These are phyloP conservation scores for Probaryconus sp. DNA, from an alignment of 1,140 invertebrate species.

Conservation along the genomic window DNA sequence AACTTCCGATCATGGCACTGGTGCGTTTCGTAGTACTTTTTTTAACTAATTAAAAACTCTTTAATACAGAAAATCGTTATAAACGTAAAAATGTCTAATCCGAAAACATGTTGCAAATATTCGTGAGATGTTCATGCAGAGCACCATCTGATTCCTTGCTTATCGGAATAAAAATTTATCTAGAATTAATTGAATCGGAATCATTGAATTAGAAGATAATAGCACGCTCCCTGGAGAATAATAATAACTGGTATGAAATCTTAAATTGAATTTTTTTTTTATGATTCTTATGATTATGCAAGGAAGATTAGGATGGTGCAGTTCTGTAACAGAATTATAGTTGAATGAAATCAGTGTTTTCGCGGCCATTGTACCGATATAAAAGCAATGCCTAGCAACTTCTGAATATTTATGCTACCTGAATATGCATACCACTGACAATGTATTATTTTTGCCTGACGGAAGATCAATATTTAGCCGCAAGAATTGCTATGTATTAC, in stretches of 20 bases:
- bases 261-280: no score
- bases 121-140: background rate
- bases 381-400: conserved; percentile 67
- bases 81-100: conserved; percentile 14
- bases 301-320: background rate
- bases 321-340: conserved; percentile 45
- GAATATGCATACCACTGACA: conserved; percentile 75
- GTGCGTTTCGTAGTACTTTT: conserved; percentile 25
- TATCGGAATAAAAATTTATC: no score
- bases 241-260: no score
- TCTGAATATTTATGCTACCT: conserved; percentile 75
- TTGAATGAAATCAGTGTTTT: conserved; percentile 50
- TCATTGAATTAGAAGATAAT: no score
- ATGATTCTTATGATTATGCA: conserved; percentile 12
- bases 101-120: conserved; percentile 28
- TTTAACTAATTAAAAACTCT: conserved; percentile 52
- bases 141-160: no score
- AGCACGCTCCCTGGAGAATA: no score
- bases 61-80: conserved; percentile 25
- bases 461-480: conserved; percentile 70
- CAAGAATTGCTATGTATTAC: conserved; percentile 43
- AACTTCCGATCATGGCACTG: conserved; percentile 46
- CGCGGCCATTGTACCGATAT: conserved; percentile 54
- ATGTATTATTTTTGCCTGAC: conserved; percentile 75
- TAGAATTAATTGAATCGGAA: no score